Evolutionary conservation across 2,797 vertebrate species (phyloP).

Genomic region (Sebastes goodei): DNA sequence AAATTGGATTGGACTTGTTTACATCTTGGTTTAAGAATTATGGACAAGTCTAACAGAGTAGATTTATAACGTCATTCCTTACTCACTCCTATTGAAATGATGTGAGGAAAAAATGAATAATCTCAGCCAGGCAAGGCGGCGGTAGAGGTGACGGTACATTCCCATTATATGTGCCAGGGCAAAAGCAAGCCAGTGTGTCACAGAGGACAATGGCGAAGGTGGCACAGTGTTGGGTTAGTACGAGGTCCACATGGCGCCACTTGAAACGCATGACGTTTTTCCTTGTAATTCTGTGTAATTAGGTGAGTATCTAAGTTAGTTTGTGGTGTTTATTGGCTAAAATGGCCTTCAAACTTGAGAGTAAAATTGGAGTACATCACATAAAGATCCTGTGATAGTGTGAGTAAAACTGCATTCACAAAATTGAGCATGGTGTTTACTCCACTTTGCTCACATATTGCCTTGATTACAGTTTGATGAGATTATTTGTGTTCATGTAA

Average conservation of each 20-base stretch:
- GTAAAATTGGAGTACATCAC: not conserved
- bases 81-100: slow-evolving; percentile 15
- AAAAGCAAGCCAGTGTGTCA: slow-evolving; percentile 4
- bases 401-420: not conserved
- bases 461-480: not conserved
- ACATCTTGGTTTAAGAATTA: not conserved
- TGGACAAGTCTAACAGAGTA: not conserved
- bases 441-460: not conserved
- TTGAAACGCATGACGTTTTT: not conserved
- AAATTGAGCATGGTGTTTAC: not conserved
- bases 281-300: not conserved
- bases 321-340: not conserved
- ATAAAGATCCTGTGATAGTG: not conserved
- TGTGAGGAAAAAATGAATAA: slow-evolving; percentile 33
- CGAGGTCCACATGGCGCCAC: not conserved
- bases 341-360: not conserved
- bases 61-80: not conserved
- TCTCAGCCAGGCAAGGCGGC: slow-evolving; percentile 35
- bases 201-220: not conserved
- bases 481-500: not conserved
- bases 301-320: not conserved
- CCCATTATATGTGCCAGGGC: slow-evolving; percentile 41
- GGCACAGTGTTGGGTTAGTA: not conserved
- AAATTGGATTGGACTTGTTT: slow-evolving; percentile 6
- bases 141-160: slow-evolving; percentile 46